Conservation (phyloP, 1,140 invertebrate species). For the Drosophila triauraria region DNA sequence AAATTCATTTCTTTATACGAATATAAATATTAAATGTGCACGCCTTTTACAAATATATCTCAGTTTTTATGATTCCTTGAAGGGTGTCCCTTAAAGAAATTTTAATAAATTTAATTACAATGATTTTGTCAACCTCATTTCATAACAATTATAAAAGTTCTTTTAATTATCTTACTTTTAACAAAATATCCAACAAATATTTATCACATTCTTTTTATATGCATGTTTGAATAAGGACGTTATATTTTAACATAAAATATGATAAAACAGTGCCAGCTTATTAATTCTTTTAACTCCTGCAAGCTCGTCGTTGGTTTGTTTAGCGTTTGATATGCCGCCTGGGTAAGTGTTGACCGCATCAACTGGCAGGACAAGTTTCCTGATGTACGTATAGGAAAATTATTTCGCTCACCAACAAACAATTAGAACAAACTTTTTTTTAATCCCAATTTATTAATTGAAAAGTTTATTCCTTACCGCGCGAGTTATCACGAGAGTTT, state of each 20-base stretch:
- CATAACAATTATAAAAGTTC: background rate
- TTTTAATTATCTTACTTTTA: background rate
- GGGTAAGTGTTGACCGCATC: conserved; percentile 52
- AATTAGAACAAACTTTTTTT: conserved; percentile 50
- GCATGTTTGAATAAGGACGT: conserved; percentile 17
- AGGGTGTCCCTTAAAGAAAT: too few species aligned
- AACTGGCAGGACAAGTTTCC: conserved; percentile 4
- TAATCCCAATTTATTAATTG: conserved; percentile 72
- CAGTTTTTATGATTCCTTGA: background rate
- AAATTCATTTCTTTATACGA: background rate
- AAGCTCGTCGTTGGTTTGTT: conserved; percentile 17
- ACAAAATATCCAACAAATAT: background rate
- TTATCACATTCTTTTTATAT: background rate
- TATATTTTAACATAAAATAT: background rate
- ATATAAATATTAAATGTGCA: background rate
- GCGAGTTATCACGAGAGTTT: conserved; percentile 29
- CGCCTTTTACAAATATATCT: background rate
- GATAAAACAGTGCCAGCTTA: conserved; percentile 10
- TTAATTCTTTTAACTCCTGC: conserved; percentile 13
- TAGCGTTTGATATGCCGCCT: conserved; percentile 51
- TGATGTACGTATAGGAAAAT: conserved; percentile 1
- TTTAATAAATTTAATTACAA: too few species aligned
- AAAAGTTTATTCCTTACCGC: conserved; percentile 67
- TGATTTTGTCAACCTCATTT: background rate
- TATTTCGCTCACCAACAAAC: conserved; percentile 41